Base-by-base conservation (phyloP, 2,888 invertebrate species). In the Diaperis boleti region DNA sequence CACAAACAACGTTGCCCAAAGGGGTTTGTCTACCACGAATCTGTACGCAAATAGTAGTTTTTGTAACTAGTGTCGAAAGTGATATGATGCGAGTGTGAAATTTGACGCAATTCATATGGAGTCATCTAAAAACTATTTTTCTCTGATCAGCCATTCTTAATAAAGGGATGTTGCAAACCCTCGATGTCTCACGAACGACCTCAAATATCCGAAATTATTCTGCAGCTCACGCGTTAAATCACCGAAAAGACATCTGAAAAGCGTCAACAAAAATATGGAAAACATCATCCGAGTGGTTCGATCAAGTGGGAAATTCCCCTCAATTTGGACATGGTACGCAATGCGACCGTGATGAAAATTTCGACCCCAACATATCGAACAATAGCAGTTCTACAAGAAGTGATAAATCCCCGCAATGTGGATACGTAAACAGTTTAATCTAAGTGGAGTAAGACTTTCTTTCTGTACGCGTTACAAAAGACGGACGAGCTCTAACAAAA, bases 351-450 rank as follows among this genome's bases (percentile, higher is more conserved):
- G 41, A 54, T 54, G 17, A 54, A 41, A 54, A 26, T 54, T 54
- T 41, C 41, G 14, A 49, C 13, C 15, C 5, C n/a, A 37, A 39
- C 37, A 37, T 52, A 52, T 52, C 15, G 47, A 13, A 11, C 39
- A 54, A 54, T 39, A 54, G 41, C 39, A 15, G 7, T 5, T 41
- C 31, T 55, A 56, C 45, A 45, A 14, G 35, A 20, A n/a, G 44
- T 26, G 20, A 57, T 57, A 57, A 45, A 57, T 45, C 17, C 55
- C 7, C n/a, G 42, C 37, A 57, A 57, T 45, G 57, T 47, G 26
- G 20, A 37, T 57, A 47, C 44, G 57, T 57, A 57, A 57, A 57
- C 57, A 57, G 57, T 57, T 47, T 57, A 57, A 57, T 57, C 57
- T 45, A 26, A 45, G 45, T 26, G 57, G 45, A 57, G 47, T 57